Percentiles rank a stretch among this genome's conserved stretches.
These are phyloP conservation scores for Tretioscincus oriximinensis DNA, from an alignment of 2,113 vertebrate genomes.

Conservation along the genomic window DNA sequence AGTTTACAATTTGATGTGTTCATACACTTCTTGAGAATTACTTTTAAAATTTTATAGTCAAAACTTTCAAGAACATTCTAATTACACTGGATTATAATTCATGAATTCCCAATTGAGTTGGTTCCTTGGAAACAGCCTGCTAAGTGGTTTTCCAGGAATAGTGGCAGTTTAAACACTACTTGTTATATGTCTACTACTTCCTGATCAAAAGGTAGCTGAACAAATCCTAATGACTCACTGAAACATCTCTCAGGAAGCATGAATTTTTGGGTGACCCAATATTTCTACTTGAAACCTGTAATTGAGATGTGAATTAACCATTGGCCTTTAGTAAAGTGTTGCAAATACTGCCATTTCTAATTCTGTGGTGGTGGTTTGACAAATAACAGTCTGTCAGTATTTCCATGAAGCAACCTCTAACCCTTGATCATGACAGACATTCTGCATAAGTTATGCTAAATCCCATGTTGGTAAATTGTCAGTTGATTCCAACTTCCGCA, in stretches of 20 bases:
- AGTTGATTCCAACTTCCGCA: not conserved
- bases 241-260: not conserved
- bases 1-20: not conserved
- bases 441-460: not conserved
- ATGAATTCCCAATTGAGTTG: not conserved
- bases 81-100: not conserved
- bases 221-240: not conserved
- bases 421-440: not conserved
- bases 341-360: not conserved
- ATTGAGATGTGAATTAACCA: conserved; percentile 11
- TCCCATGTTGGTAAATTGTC: not conserved
- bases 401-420: not conserved
- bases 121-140: conserved; percentile 10
- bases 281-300: not conserved
- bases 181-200: not conserved
- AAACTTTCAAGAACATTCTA: not conserved
- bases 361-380: not conserved
- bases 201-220: not conserved
- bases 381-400: not conserved
- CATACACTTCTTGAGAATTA: not conserved
- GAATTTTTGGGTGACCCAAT: not conserved
- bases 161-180: not conserved
- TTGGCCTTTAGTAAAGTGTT: not conserved
- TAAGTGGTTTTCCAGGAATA: not conserved
- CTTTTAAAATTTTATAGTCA: no score